These are phyloP conservation scores for Helogale parvula DNA, from an alignment of 2,113 vertebrate genomes.

Conservation along the genomic window DNA sequence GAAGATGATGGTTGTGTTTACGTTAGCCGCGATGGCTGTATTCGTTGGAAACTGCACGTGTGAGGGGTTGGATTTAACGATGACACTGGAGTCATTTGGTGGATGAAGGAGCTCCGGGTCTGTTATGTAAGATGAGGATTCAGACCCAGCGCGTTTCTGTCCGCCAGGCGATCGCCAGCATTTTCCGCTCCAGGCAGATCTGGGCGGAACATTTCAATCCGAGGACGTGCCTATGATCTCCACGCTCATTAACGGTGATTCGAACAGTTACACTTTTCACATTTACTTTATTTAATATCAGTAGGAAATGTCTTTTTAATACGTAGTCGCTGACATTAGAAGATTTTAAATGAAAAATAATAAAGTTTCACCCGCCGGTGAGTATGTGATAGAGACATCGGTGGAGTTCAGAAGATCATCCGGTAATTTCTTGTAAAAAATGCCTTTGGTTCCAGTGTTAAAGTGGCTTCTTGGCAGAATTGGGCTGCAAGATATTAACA, in stretches of 20 bases:
- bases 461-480: conserved; percentile 59
- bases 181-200: background rate
- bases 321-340: background rate
- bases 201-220: background rate
- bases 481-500: background rate
- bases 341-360: conserved; percentile 53
- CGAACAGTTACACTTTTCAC: background rate
- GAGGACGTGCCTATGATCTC: background rate
- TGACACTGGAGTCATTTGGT: background rate
- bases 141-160: background rate
- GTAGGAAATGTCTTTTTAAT: conserved; percentile 43
- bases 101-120: background rate
- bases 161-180: background rate
- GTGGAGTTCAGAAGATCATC: conserved; percentile 21
- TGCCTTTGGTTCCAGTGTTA: background rate
- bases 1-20: background rate
- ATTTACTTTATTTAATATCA: conserved; percentile 3
- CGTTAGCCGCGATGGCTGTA: background rate
- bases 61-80: background rate
- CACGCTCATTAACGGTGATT: background rate
- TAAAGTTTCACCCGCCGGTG: background rate
- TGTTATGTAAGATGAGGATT: background rate
- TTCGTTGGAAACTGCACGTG: background rate
- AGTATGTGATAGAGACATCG: background rate
- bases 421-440: conserved; percentile 27